Conservation (phyloP, 2,888 invertebrate species). For the Zaprionus obscuricornis region DNA sequence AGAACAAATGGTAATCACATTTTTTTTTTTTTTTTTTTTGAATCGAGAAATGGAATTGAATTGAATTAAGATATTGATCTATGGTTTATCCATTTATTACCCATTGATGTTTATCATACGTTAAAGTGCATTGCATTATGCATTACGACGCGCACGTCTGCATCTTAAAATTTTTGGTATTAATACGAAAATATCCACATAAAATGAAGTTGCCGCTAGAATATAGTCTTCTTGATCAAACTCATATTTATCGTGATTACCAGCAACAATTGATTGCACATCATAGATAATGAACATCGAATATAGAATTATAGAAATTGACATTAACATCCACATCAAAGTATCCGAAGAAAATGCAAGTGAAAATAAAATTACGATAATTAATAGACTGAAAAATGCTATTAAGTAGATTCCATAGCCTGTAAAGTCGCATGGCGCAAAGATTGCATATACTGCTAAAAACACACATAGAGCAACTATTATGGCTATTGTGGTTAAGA, state of each 20-base stretch:
- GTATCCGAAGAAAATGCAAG: neutral
- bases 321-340: neutral
- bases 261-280: slow-evolving; percentile 48
- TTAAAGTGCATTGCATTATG: no score
- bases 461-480: slow-evolving; percentile 9
- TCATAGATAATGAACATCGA: slow-evolving; percentile 41
- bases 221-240: slow-evolving; percentile 51
- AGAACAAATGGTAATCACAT: no score
- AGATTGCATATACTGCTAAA: slow-evolving; percentile 42
- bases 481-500: slow-evolving; percentile 35
- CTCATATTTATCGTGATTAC: slow-evolving; percentile 11
- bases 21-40: no score
- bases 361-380: neutral
- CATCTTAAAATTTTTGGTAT: slow-evolving; percentile 30
- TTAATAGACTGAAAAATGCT: neutral
- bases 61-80: no score
- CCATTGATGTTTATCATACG: no score
- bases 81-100: no score
- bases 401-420: slow-evolving; percentile 28
- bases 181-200: slow-evolving; percentile 46
- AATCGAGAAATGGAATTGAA: no score
- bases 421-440: slow-evolving; percentile 59
- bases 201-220: slow-evolving; percentile 53
- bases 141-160: slow-evolving; percentile 37
- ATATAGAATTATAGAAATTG: neutral